A percentile compares a stretch with the other conserved stretches of the same genome.
These are phyloP conservation scores for Punctoribates punctum DNA, from an alignment of 2,888 invertebrate genomes.

Conservation along the genomic window DNA sequence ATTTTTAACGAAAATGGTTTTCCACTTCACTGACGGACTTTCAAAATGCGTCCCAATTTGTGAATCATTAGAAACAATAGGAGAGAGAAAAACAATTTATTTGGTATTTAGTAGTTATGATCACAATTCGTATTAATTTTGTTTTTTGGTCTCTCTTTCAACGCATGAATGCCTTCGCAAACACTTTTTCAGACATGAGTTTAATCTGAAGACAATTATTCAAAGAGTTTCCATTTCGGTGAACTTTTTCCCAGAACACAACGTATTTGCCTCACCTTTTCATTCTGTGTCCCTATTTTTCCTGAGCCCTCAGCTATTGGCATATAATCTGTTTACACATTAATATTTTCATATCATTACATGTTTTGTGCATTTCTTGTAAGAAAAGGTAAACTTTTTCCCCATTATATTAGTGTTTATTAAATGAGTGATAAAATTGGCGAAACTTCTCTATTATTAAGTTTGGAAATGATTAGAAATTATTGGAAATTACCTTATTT, in stretches of 20 bases:
- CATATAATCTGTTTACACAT: background rate
- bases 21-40: background rate
- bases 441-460: too few relatives aligned
- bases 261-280: background rate
- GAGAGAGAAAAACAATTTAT: background rate
- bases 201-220: too few relatives aligned
- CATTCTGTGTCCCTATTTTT: conserved; percentile 8
- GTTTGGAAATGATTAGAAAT: too few relatives aligned
- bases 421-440: too few relatives aligned
- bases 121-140: background rate
- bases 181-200: background rate
- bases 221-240: conserved; percentile 5
- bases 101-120: background rate
- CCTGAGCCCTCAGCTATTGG: background rate
- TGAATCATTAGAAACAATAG: conserved; percentile 1
- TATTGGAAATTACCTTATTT: too few relatives aligned
- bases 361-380: background rate
- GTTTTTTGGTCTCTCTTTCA: background rate
- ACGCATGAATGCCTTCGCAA: background rate
- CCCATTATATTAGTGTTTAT: too few relatives aligned
- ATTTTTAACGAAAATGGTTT: background rate
- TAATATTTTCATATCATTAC: background rate
- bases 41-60: background rate
- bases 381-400: background rate
- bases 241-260: conserved; percentile 1